phyloP scores from a whole-genome alignment of 2,888 invertebrate genomes.

The Clepsis dumicolana region DNA sequence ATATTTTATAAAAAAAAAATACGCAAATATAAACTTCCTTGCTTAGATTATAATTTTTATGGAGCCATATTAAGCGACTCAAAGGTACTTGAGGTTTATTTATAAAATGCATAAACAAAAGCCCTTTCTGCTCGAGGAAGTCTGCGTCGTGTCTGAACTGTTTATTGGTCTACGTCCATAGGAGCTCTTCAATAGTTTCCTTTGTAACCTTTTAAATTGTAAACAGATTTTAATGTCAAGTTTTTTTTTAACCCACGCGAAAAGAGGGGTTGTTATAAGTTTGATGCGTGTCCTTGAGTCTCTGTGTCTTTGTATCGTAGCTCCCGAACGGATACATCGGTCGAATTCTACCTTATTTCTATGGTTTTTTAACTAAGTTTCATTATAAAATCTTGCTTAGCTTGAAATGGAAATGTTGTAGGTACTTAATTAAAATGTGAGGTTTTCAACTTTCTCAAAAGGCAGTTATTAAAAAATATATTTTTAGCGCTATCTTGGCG shows the following conservation, averaged over 20 bases:
- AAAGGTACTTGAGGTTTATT: conserved; percentile 73
- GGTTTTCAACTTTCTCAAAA: too few relatives aligned
- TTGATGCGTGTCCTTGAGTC: too few relatives aligned
- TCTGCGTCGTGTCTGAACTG: conserved; percentile 80
- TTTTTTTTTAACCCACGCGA: conserved; percentile 7
- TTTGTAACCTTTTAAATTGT: conserved; percentile 62
- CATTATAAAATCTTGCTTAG: too few relatives aligned
- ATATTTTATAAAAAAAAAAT: conserved; percentile 18
- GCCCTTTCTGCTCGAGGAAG: conserved; percentile 60
- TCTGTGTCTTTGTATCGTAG: too few relatives aligned
- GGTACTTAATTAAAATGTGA: too few relatives aligned
- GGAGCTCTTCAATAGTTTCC: conserved; percentile 61
- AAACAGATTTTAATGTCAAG: conserved; percentile 57
- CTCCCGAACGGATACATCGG: too few relatives aligned
- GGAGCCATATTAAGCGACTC: conserved; percentile 51
- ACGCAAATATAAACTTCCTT: too few relatives aligned
- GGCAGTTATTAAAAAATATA: too few relatives aligned
- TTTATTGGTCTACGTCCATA: conserved; percentile 76
- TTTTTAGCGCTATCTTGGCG: conserved; percentile 10
- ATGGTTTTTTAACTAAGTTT: too few relatives aligned
- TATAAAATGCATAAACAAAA: conserved; percentile 75
- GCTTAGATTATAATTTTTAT: conserved; percentile 43
- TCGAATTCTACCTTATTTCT: too few relatives aligned
- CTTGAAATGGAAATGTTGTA: too few relatives aligned
- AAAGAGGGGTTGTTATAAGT: too few relatives aligned